These are phyloP conservation scores for Danio rerio DNA, from an alignment of 2,113 vertebrate genomes.

Conservation along the genomic window DNA sequence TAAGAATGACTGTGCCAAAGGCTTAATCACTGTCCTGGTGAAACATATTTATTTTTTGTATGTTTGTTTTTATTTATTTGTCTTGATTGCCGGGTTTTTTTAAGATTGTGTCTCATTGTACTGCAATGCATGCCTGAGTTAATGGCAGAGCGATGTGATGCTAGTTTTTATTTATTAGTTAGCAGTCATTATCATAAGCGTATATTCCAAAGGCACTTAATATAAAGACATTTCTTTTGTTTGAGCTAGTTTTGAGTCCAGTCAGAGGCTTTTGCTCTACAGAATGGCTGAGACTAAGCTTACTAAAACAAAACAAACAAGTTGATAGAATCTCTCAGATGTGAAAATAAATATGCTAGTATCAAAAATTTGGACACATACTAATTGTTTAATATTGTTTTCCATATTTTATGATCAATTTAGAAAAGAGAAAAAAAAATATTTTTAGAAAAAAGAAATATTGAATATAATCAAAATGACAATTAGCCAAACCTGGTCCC, in stretches of 20 bases:
- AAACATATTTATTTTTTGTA: background rate
- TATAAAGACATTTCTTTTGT: background rate
- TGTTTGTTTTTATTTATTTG: constrained; percentile 1
- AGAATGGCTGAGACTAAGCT: constrained; percentile 6
- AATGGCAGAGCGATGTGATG: background rate
- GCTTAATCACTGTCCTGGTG: constrained; percentile 22
- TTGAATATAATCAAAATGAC: background rate
- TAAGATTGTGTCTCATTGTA: background rate
- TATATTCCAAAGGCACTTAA: background rate
- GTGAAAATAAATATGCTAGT: background rate
- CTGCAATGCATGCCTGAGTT: constrained; percentile 25
- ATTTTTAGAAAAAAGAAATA: background rate
- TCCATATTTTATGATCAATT: background rate
- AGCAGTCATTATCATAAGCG: background rate
- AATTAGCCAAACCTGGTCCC: too few species aligned
- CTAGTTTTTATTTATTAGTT: background rate
- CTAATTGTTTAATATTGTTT: background rate
- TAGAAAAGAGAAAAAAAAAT: too few species aligned
- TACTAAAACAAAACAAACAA: background rate
- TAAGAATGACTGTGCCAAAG: constrained; percentile 31
- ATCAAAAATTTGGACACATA: background rate
- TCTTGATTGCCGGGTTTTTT: background rate
- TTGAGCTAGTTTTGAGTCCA: background rate
- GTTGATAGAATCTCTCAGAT: background rate
- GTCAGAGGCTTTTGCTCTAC: background rate